Base-by-base conservation (phyloP, 2,797 vertebrate species). In the Apogon hyalosoma region DNA sequence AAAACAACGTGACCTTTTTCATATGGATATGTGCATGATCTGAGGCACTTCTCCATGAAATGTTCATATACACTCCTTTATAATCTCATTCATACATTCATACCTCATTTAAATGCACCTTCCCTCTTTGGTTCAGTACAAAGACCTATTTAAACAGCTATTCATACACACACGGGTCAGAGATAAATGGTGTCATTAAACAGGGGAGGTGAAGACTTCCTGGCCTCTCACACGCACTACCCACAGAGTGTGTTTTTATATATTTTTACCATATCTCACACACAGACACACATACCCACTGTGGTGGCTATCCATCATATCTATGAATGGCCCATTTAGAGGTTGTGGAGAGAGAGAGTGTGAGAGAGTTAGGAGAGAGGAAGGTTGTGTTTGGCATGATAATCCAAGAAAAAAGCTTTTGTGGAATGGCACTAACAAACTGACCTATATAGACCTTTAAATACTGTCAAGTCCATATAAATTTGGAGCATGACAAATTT, bases 141-240 rank as follows among this genome's bases (percentile, higher is more conserved):
- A 84, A 75, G 75, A n/a, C 40, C 69, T 11, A 1, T 75, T 73
- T 40, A 41, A 66, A 43, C 28, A 41, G 21, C 62, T 59, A 42
- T 58, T 48, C 71, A 57, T n/a, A 49, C 57, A 56, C 40, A 66
- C 36, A 45, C 43, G 51, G 62, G 50, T 80, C 66, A 62, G 60
- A 84, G 77, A 87, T 89, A 78, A 88, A 86, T 79, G 58, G 72
- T 63, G 73, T 84, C 81, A 84, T 85, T 82, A 83, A 87, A 84
- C 67, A 53, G 63, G 50, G 38, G 54, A 64, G 63, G 9, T 74
- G 73, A 79, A 61, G 71, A 76, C 80, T 72, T 81, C 66, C 83
- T 69, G 61, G 18, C 42, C 71, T 62, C 67, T 69, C 58, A 56
- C 24, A 72, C 59, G 58, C 69, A 72, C 46, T 70, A 24, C 52